Evolutionary conservation across 1,140 invertebrate species (phyloP).

Genomic region (Oreohelix idahoensis): DNA sequence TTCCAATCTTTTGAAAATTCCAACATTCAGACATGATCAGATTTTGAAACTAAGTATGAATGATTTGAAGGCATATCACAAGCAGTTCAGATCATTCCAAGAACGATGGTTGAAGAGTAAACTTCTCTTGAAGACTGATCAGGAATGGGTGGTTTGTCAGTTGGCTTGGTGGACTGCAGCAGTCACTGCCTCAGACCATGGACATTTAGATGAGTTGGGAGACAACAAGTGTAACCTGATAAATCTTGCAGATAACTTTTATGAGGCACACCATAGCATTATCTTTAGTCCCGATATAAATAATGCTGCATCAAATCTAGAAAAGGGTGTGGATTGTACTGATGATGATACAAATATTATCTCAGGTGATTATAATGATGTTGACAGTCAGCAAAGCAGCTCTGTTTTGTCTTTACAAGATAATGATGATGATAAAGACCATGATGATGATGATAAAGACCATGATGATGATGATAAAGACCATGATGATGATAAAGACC

Average conservation of each 20-base stretch:
- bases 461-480: neutral
- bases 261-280: neutral
- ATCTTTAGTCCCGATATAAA: neutral
- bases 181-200: neutral
- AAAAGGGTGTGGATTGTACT: neutral
- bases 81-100: conserved; percentile 18
- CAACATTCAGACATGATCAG: neutral
- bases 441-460: neutral
- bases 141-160: conserved; percentile 21
- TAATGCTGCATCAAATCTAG: neutral
- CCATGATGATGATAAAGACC: neutral
- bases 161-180: conserved; percentile 13
- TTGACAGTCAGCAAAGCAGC: neutral
- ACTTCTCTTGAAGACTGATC: conserved; percentile 25
- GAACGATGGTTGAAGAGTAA: conserved; percentile 3
- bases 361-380: neutral
- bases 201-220: neutral
- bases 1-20: conserved; percentile 1
- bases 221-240: conserved; percentile 9
- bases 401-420: neutral
- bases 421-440: neutral
- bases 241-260: neutral
- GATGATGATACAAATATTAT: neutral
- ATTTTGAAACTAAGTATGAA: neutral
- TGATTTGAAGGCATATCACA: neutral